Evolutionary conservation across 2,113 vertebrate species (phyloP), one percentile per base, ranked within the genome.

Genomic region (Coregonus clupeaformis): DNA sequence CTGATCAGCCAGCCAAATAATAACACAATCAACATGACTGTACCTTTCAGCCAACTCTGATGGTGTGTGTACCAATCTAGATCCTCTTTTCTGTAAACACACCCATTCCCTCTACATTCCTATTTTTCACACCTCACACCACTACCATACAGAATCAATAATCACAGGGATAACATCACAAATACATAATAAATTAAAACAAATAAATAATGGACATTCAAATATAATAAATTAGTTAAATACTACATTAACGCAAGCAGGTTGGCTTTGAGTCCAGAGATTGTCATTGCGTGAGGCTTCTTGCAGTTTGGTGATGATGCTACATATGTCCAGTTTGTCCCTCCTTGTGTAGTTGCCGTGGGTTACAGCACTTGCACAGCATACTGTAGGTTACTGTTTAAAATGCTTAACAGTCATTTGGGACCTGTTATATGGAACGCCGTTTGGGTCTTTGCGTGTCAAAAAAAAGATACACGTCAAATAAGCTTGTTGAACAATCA

Each of bases 131-230:
- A 66, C 22, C 29, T 69, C 36, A 76, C 70, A 80, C 57, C 69
- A 65, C 29, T 42, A 16, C 36, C 13, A 24, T 68, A 24, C 67
- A 68, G 22, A 78, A 57, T 72, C 74, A 70, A 59, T 69, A 62
- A 68, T 72, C 32, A 68, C 45, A 69, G 20, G 0, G 42, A 75
- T 75, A 5, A 78, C 24, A 80, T 73, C 29, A 20, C 14, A 63
- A 32, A 47, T 67, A 69, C 22, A 72, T 60, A n/a, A 68, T 72
- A 60, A 82, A 86, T 85, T 52, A 80, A 86, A 79, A n/a, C 42
- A 69, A 77, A 76, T 63, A 78, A 45, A 83, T 80, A 77, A 78
- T 69, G 69, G 90, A 90, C 88, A 89, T 91, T 92, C 85, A 90
- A 88, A 77, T 59, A 68, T 42, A 72, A 74, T 84, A 88, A 84